These are phyloP conservation scores for Bubalus kerabau DNA, from an alignment of 2,113 vertebrate genomes.

Conservation along the genomic window DNA sequence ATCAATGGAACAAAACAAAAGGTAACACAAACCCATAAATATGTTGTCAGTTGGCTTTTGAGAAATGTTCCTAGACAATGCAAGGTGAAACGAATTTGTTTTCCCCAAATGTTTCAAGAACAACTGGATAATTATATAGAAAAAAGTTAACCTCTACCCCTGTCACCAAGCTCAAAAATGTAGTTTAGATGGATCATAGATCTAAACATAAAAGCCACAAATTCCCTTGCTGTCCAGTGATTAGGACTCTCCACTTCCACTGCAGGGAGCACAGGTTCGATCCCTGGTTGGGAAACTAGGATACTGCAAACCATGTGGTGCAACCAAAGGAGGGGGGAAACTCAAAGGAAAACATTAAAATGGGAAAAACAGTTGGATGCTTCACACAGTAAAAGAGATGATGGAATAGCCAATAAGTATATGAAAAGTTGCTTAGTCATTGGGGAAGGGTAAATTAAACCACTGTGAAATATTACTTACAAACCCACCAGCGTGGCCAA, in stretches of 20 bases:
- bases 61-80: not conserved
- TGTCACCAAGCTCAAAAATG: not conserved
- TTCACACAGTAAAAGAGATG: not conserved
- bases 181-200: not conserved
- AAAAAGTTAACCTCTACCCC: not conserved
- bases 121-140: not conserved
- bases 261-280: not conserved
- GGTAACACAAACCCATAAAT: not conserved
- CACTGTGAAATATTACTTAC: not conserved
- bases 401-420: not conserved
- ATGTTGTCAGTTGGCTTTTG: not conserved
- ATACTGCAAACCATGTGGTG: not conserved
- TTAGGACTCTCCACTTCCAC: not conserved
- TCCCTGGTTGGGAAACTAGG: not conserved
- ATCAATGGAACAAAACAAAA: not conserved
- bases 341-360: not conserved
- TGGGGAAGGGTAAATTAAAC: not conserved
- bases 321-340: fast-evolving
- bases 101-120: not conserved
- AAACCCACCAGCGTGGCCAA: not conserved
- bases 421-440: not conserved
- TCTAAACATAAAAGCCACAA: not conserved
- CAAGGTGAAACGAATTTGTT: not conserved
- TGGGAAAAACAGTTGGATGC: not conserved
- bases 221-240: not conserved